phyloP scores from a whole-genome alignment of 2,797 vertebrate genomes.

The Morus bassanus region DNA sequence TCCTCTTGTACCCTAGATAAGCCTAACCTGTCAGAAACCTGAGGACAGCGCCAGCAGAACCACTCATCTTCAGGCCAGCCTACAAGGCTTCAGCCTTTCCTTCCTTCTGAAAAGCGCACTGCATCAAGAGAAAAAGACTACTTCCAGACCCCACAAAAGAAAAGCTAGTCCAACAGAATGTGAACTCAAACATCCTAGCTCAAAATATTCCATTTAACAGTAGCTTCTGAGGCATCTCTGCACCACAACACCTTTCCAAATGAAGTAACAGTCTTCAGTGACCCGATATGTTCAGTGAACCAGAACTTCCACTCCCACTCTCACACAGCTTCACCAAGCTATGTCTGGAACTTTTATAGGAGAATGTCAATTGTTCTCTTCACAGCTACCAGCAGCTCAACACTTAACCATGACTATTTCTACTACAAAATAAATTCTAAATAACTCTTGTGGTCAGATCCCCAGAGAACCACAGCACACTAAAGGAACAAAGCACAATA shows the following conservation, averaged over 20 bases:
- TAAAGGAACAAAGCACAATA: background rate
- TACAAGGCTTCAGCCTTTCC: background rate
- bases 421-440: background rate
- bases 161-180: background rate
- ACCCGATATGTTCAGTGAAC: background rate
- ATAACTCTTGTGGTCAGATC: background rate
- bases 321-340: background rate
- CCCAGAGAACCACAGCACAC: background rate
- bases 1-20: background rate
- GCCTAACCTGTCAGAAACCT: background rate
- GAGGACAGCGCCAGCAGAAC: background rate
- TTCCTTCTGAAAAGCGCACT: background rate
- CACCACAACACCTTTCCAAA: background rate
- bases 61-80: background rate
- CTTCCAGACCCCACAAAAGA: background rate
- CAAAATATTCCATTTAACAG: background rate
- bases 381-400: background rate
- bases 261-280: background rate
- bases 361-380: background rate
- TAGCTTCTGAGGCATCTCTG: background rate
- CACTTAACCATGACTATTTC: background rate
- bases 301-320: background rate
- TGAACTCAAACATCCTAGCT: background rate
- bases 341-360: background rate
- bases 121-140: no score